These are phyloP conservation scores for Ifrita kowaldi DNA, from an alignment of 2,113 vertebrate genomes.

Conservation along the genomic window DNA sequence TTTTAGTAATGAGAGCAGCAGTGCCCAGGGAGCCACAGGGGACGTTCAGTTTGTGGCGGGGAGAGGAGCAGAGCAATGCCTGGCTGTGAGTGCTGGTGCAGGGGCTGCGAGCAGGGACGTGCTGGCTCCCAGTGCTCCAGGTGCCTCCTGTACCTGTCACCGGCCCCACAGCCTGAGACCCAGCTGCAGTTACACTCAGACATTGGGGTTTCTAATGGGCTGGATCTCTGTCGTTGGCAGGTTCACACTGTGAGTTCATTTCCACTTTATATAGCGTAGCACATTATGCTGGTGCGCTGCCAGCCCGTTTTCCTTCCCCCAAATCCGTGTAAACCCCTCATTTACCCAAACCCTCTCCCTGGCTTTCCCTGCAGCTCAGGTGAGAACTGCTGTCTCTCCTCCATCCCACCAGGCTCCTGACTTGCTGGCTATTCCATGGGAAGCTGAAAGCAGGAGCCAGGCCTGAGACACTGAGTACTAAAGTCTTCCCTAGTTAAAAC, in stretches of 20 bases:
- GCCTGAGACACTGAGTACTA: neutral
- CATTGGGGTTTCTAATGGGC: rapidly evolving
- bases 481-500: neutral
- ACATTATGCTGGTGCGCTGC: neutral
- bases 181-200: neutral
- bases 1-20: neutral
- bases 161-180: neutral
- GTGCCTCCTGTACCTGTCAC: neutral
- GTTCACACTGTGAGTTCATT: neutral
- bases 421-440: neutral
- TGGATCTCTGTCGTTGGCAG: neutral
- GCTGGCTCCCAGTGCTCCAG: neutral
- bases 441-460: neutral
- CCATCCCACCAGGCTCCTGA: neutral
- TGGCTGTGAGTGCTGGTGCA: neutral
- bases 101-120: rapidly evolving
- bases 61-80: neutral
- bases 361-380: neutral
- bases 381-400: neutral
- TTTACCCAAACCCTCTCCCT: neutral
- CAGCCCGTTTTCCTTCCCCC: neutral
- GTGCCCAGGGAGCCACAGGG: neutral
- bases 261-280: neutral
- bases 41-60: neutral
- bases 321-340: neutral